Evolutionary conservation across 2,797 vertebrate species (phyloP), one percentile per base, ranked within the genome.

Genomic region (Manis crassicaudata): DNA sequence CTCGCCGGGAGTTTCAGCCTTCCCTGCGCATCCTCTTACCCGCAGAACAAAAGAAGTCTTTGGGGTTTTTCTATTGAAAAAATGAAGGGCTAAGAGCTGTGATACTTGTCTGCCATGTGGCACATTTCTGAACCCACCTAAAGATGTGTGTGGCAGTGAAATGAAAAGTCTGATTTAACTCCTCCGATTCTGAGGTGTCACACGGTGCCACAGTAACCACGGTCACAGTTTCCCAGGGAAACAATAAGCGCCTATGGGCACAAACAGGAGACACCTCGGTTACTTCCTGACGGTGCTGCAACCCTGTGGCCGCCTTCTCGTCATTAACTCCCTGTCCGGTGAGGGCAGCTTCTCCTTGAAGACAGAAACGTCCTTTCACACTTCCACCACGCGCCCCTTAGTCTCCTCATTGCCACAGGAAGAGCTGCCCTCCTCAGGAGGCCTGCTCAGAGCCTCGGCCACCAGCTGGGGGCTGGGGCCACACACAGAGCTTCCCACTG

Each of bases 71-170:
- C 70, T 68, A 73, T 2, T 83, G 20, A 35, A 43, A 93, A 89
- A 68, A 93, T 1, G 12, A 81, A 60, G 35, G 7, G 23, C 18
- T 4, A 27, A 56, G 56, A 91, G 54, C 46, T 46, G 46, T 46
- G 46, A 46, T 18, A 12, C 17, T 17, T 17, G 29, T 3, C 67
- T 37, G 3, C 1, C 29, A 23, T 0, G 0, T 0, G 9, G 37
- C 5, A 7, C 11, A 43, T n/a, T 46, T 65, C 50, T 17, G 58
- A 86, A 29, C 65, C 6, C 1, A 20, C n/a, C 80, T 21, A 17
- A 40, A 77, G 60, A 52, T 0, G 11, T 25, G 3, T 27, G 6
- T 21, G 14, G 17, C 12, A 46, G 46, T 46, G 23, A 58, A 81
- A 50, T 2, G 68, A 10, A 23, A 88, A 46, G 73, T 52, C 54